Evolutionary conservation across 1,140 invertebrate genomes (phyloP), one percentile per base, ranked within the genome.

Genomic region (Rhysida immarginata): DNA sequence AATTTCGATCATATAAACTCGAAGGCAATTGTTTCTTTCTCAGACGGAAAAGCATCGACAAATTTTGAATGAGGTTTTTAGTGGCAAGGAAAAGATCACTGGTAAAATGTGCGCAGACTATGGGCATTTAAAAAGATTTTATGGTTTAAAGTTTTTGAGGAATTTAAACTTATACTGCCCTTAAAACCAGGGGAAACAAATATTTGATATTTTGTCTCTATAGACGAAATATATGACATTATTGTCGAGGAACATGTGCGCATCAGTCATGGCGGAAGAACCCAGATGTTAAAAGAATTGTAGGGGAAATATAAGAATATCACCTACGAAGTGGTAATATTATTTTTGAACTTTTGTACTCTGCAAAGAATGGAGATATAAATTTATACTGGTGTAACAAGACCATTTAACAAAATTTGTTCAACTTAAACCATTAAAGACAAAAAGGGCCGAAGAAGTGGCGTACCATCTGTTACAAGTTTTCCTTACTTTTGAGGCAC

Each of bases 361-460:
- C 29, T 8, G 16, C 29, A 35, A 62, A 42, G 71, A 74, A 65
- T 62, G 64, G 20, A 61, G 67, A 1, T 73, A 57, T 55, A 70
- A 68, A 59, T 74, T 68, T 58, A 68, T 75, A 51, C 58, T 75
- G 45, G 62, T 69, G 16, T 76, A 75, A 61, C 69, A 73, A 63
- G 67, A 73, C 55, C 68, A 75, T 58, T 61, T 72, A 23, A 75
- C 69, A 0, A 75, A 76, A 62, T 75, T 72, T 63, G 59, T 65
- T 51, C 56, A 64, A 57, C 60, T 73, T 13, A 59, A 65, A 27
- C 63, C 70, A 23, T 55, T 75, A 13, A 67, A 60, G 61, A 61
- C 59, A 21, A 73, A 72, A 59, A 26, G 58, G 25, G 69, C 64
- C 18, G 59, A 62, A 41, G 66, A 71, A 64, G 68, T 72, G 24